Evolutionary conservation across 1,140 invertebrate species (phyloP), one percentile per base, ranked within the genome.

Genomic region (Pogonomyrmex barbatus): DNA sequence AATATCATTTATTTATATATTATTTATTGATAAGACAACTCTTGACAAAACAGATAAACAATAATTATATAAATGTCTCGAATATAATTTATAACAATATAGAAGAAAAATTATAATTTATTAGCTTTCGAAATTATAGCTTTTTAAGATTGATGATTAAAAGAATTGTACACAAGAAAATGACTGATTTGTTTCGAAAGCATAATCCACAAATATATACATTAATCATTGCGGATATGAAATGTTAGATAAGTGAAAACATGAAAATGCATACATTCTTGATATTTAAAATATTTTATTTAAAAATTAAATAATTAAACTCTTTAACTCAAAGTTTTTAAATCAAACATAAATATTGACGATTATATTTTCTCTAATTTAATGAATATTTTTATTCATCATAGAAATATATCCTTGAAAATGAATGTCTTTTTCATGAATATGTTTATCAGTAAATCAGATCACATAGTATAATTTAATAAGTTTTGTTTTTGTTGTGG

Each of bases 101-200:
- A 62, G 3, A n/a, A 62, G 5, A 68, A 33, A 68, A 45, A 39
- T 45, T 24, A 12, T 24, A 65, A 9, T 24, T 70, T 33, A 6
- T 12, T 30, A n/a, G 17, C 14, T 33, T 58, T 81, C 5, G 10
- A 33, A 24, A 58, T 81, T 17, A 17, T 14, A 33, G 4, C 9
- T 50, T 77, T 65, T 39, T 52, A 24, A 24, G 24, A 63, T 24
- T 42, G 50, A 33, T 1, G 12, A 67, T 14, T 68, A 81, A 81
- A 81, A 56, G 24, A 2, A 65, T 58, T 36, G 36, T 62, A 50
- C 17, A n/a, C n/a, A 50, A 79, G 63, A 42, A 54, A 68, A 65
- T 54, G 50, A 68, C 9, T 81, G 54, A 79, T 56, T 56, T 1
- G 60, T 79, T 68, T 81, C 63, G 77, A 68, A 81, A 81, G 50